phyloP scores from a whole-genome alignment of 2,888 invertebrate species.

The Drosophila seclusa region DNA sequence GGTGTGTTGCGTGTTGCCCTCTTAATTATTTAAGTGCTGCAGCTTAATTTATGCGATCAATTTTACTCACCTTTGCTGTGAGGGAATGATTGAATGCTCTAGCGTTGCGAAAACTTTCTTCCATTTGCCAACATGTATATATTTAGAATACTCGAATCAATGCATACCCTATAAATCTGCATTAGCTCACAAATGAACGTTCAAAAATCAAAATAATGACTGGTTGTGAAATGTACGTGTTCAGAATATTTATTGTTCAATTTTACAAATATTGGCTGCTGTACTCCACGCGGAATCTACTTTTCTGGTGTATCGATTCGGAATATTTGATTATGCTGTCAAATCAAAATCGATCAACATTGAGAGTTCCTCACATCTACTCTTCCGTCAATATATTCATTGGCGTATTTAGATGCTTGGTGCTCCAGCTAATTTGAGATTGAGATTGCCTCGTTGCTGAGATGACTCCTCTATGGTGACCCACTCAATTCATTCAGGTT shows the following conservation, averaged over 20 bases:
- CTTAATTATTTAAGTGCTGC: slow-evolving; percentile 50
- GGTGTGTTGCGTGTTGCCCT: slow-evolving; percentile 39
- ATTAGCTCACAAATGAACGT: neutral
- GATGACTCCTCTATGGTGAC: neutral
- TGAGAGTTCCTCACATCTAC: neutral
- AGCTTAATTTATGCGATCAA: slow-evolving; percentile 40
- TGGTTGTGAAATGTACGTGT: neutral
- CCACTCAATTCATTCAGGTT: slow-evolving; percentile 3
- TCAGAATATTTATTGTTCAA: neutral
- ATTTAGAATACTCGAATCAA: neutral
- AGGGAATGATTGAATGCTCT: slow-evolving; percentile 21
- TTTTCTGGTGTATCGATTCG: neutral
- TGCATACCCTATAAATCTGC: neutral
- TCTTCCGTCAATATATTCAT: neutral
- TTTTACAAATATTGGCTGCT: neutral
- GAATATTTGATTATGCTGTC: neutral
- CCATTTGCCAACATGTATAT: neutral
- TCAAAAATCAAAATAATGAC: neutral
- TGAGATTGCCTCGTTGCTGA: neutral
- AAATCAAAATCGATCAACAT: neutral
- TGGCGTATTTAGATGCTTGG: neutral
- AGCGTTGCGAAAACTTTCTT: slow-evolving; percentile 31
- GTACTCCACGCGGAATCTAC: neutral
- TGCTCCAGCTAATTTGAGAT: neutral
- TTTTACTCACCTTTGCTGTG: slow-evolving; percentile 13